Evolutionary conservation across 1,140 invertebrate species (phyloP).

Genomic region (Ceratoteleas bidentatus): DNA sequence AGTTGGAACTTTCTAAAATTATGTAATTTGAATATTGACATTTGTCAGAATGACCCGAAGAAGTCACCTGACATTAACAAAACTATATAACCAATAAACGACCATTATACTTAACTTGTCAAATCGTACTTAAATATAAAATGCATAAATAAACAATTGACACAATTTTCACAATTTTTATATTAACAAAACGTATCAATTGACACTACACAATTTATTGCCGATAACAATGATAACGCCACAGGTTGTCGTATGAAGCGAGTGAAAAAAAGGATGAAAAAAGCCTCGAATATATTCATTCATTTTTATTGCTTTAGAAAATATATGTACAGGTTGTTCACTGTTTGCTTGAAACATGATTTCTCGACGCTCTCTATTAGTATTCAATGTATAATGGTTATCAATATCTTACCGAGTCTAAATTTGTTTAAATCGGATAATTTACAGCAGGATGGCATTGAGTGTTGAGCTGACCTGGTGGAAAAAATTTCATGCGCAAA

Average conservation of each 20-base stretch:
- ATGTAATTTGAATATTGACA: conserved; percentile 20
- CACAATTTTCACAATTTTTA: background rate
- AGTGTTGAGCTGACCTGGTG: conserved; percentile 53
- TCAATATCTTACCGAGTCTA: conserved; percentile 27
- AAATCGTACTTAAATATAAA: too few relatives aligned
- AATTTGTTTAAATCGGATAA: conserved; percentile 36
- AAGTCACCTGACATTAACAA: background rate
- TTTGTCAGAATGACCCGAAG: background rate
- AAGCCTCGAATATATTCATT: conserved; percentile 10
- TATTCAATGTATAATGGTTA: conserved; percentile 45
- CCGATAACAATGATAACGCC: too few relatives aligned
- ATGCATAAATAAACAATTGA: background rate
- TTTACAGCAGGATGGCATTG: conserved; percentile 48
- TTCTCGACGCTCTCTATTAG: conserved; percentile 35
- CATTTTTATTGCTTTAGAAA: conserved; percentile 62
- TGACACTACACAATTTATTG: background rate
- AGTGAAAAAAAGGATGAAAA: too few relatives aligned
- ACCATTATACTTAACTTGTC: too few relatives aligned
- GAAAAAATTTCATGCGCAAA: conserved; percentile 12
- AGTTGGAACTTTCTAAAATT: conserved; percentile 31
- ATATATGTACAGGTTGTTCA: conserved; percentile 49
- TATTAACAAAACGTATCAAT: background rate
- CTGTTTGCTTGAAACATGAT: conserved; percentile 29
- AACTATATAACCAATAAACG: background rate
- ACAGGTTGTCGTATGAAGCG: too few relatives aligned